Base-by-base conservation (phyloP, 2,888 invertebrate species). In the Drosophila flavopinicola region DNA sequence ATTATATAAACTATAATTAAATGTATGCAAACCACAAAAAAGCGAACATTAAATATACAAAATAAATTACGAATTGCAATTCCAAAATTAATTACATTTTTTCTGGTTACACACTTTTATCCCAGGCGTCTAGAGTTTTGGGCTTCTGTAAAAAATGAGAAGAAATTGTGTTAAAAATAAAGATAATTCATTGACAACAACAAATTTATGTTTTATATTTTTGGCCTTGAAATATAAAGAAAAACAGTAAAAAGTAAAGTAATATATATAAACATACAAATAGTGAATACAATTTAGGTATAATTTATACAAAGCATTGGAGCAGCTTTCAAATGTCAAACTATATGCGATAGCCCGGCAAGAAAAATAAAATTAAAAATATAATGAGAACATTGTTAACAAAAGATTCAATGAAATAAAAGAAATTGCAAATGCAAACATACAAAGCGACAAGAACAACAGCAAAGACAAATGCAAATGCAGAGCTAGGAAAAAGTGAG, bases 271-370 rank as follows among this genome's bases (percentile, higher is more conserved):
- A 54, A 63, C 41, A 66, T 68, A 63, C 47, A 51, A 42, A 59
- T 66, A 66, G 66, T 64, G 60, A 45, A 65, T 70, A 77, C 66
- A 56, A 51, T 68, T 71, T 82, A 83, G 78, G 45, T 80, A 38
- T 83, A 83, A 74, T 80, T 78, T 83, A 83, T 80, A 82, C 78
- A 75, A 75, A 78, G 74, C 74, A 80, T 78, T 75, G 78, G 80
- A 82, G 76, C 84, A 83, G 78, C 80, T 84, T 80, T 83, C 74
- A 67, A 76, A 73, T 60, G 41, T 53, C 32, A 53, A 54, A 54
- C 39, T 24, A 47, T 33, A 69, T 61, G 75, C 60, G 47, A 72
- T 41, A 60, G 42, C 64, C 38, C 51, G 58, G 63, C 54, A 61
- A 15, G 11, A 52, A 11, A 9, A 7, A 27, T 11, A 38, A 6